Percentiles rank a stretch among this genome's conserved stretches.
These are phyloP conservation scores for Forbesichthys agassizii DNA, from an alignment of 2,113 vertebrate genomes.

Conservation along the genomic window DNA sequence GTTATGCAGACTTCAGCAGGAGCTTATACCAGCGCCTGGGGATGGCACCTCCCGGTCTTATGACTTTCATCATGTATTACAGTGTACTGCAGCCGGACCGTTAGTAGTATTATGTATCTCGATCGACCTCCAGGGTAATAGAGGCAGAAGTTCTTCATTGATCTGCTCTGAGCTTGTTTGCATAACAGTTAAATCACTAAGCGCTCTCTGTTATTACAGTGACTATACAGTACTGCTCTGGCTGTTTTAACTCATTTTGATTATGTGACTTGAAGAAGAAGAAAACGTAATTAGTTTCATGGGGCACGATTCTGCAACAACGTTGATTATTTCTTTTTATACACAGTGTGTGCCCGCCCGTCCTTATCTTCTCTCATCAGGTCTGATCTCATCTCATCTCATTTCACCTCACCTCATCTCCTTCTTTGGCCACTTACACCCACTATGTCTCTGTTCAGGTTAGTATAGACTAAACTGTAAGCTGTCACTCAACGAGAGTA, in stretches of 20 bases:
- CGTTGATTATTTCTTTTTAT: background rate
- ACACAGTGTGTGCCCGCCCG: background rate
- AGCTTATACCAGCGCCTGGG: slow-evolving; percentile 53
- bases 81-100: background rate
- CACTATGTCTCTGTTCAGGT: slow-evolving; percentile 70
- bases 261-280: background rate
- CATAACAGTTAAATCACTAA: slow-evolving; percentile 26
- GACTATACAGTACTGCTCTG: background rate
- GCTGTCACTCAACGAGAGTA: slow-evolving; percentile 45
- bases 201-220: slow-evolving; percentile 2
- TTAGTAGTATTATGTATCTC: slow-evolving; percentile 37
- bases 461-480: slow-evolving; percentile 75
- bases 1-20: slow-evolving; percentile 71
- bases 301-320: background rate
- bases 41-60: slow-evolving; percentile 57
- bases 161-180: slow-evolving; percentile 21
- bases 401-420: slow-evolving; percentile 38
- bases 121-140: slow-evolving; percentile 39
- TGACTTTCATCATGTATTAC: background rate
- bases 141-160: slow-evolving; percentile 31
- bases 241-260: slow-evolving; percentile 3
- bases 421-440: slow-evolving; percentile 57
- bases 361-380: slow-evolving; percentile 8
- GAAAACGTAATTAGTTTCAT: background rate
- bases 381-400: slow-evolving; percentile 6